phyloP scores from a whole-genome alignment of 1,140 invertebrate genomes.

The Brachystomella parvula region DNA sequence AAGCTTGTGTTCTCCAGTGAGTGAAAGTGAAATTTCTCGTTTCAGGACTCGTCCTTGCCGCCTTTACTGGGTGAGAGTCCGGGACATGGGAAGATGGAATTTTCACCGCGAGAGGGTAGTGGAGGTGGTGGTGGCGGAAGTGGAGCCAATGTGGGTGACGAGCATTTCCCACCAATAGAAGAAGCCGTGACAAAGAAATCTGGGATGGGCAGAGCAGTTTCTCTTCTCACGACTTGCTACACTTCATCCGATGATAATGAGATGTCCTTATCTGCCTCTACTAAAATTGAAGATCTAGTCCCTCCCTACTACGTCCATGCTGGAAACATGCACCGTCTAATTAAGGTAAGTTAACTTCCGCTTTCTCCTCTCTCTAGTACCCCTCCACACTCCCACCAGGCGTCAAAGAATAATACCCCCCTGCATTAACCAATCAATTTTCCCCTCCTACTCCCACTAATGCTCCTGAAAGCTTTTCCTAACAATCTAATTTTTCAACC shows the following conservation, averaged over 20 bases:
- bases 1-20: not conserved
- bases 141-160: constrained; percentile 37
- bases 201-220: constrained; percentile 32
- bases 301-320: constrained; percentile 51
- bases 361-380: not conserved
- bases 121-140: constrained; percentile 33
- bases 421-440: no score
- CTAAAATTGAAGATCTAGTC: constrained; percentile 46
- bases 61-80: constrained; percentile 43
- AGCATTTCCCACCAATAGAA: constrained; percentile 38
- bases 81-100: constrained; percentile 42
- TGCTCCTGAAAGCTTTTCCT: no score
- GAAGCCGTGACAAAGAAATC: constrained; percentile 29
- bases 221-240: constrained; percentile 41
- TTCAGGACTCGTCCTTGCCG: constrained; percentile 42
- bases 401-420: no score
- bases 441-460: no score
- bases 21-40: constrained; percentile 4
- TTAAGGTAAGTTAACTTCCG: constrained; percentile 46
- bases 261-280: constrained; percentile 39
- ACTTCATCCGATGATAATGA: constrained; percentile 40
- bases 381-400: no score
- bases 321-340: constrained; percentile 51
- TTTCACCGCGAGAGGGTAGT: constrained; percentile 41
- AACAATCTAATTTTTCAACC: no score